Conservation (phyloP, 1,140 invertebrate species). For the Monochamus saltuarius region DNA sequence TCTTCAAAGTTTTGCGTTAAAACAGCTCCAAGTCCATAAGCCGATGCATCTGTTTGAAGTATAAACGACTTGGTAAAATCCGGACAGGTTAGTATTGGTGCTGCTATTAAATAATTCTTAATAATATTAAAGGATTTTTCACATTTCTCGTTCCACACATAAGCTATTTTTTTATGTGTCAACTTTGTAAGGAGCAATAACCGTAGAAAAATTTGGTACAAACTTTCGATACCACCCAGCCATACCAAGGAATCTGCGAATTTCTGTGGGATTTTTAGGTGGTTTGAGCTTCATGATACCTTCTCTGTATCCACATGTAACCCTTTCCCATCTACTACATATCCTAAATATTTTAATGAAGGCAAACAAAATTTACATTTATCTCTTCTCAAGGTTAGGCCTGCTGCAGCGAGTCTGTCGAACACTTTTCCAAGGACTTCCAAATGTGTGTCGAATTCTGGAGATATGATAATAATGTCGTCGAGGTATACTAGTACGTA, state of each 20-base stretch:
- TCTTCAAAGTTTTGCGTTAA: constrained; percentile 25
- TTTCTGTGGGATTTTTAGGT: constrained; percentile 33
- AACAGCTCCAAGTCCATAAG: constrained; percentile 35
- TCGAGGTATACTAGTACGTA: constrained; percentile 39
- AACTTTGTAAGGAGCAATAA: constrained; percentile 48
- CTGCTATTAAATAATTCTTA: constrained; percentile 24
- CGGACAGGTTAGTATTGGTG: constrained; percentile 25
- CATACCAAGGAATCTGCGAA: constrained; percentile 43
- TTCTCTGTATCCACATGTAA: constrained; percentile 5
- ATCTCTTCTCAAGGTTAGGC: neutral
- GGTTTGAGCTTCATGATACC: neutral
- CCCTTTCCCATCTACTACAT: constrained; percentile 6
- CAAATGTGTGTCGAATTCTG: constrained; percentile 14
- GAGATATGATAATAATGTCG: constrained; percentile 20
- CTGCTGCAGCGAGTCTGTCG: neutral
- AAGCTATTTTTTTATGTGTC: constrained; percentile 11
- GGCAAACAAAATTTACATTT: constrained; percentile 13
- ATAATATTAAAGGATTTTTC: constrained; percentile 10
- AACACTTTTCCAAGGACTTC: constrained; percentile 7
- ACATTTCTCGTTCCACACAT: neutral
- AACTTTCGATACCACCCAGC: constrained; percentile 50
- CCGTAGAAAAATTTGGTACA: constrained; percentile 45
- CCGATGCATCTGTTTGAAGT: constrained; percentile 38
- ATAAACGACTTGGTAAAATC: constrained; percentile 41
- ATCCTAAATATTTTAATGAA: neutral